Evolutionary conservation across 2,888 invertebrate species (phyloP).

Genomic region (Anticlea derivata): DNA sequence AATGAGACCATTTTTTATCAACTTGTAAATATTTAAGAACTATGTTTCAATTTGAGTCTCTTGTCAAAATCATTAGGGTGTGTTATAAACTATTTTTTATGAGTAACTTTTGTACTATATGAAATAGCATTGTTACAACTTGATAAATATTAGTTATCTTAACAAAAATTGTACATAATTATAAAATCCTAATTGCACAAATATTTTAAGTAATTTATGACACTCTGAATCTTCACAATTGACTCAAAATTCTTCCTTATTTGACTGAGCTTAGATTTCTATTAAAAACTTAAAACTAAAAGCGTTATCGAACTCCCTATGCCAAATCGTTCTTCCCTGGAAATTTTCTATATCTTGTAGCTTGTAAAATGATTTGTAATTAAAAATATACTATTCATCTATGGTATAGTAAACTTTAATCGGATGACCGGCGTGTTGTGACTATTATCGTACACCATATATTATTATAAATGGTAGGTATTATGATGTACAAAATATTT

Average conservation of each 20-base stretch:
- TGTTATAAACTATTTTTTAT: not conserved
- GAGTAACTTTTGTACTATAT: not conserved
- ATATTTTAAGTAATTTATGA: not conserved
- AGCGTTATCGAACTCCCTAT: slow-evolving; percentile 55
- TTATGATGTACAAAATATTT: too few relatives aligned
- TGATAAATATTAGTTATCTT: not conserved
- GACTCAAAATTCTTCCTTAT: slow-evolving; percentile 38
- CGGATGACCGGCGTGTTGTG: not conserved
- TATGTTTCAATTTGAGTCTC: slow-evolving; percentile 30
- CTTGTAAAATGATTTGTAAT: slow-evolving; percentile 13
- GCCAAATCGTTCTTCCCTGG: slow-evolving; percentile 64
- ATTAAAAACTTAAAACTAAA: slow-evolving; percentile 16
- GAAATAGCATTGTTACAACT: not conserved
- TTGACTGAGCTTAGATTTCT: slow-evolving; percentile 46
- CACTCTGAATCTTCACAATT: slow-evolving; percentile 25
- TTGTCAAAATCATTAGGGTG: slow-evolving; percentile 23
- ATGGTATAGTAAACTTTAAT: not conserved
- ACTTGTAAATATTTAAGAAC: slow-evolving; percentile 18
- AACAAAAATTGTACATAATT: not conserved
- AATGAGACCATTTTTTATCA: slow-evolving; percentile 20
- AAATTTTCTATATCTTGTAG: slow-evolving; percentile 6
- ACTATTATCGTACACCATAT: too few relatives aligned
- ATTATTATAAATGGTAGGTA: too few relatives aligned
- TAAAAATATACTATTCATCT: slow-evolving; percentile 5
- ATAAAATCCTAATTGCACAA: slow-evolving; percentile 8